Percentiles rank a stretch among this genome's conserved stretches.
phyloP scores from a whole-genome alignment of 2,797 vertebrate genomes.

The Pangasius macronema region DNA sequence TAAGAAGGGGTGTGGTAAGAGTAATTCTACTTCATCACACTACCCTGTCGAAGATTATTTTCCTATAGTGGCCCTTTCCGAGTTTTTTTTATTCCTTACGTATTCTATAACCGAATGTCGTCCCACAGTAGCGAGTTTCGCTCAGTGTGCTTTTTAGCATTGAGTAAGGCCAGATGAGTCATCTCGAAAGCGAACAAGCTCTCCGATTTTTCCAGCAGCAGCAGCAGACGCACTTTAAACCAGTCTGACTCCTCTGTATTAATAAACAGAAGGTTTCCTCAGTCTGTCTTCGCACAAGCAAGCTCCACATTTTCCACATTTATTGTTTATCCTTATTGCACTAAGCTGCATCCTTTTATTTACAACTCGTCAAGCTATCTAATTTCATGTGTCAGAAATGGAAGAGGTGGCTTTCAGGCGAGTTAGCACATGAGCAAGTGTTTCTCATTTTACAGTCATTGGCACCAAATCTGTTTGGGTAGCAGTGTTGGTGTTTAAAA shows the following conservation, averaged over 20 bases:
- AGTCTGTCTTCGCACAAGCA: conserved; percentile 22
- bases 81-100: background rate
- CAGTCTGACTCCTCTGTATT: conserved; percentile 17
- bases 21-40: background rate
- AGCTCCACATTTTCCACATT: conserved; percentile 40
- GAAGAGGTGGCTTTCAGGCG: background rate
- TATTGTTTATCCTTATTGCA: conserved; percentile 34
- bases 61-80: too few relatives aligned
- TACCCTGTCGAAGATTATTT: background rate
- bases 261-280: conserved; percentile 40
- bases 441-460: conserved; percentile 32
- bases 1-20: background rate
- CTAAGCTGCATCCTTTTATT: conserved; percentile 31
- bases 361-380: conserved; percentile 9
- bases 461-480: conserved; percentile 12
- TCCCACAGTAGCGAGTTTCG: conserved; percentile 32
- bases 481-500: conserved; percentile 19
- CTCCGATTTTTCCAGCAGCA: conserved; percentile 40
- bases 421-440: conserved; percentile 11
- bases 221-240: conserved; percentile 32
- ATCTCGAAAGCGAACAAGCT: conserved; percentile 41
- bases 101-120: background rate
- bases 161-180: conserved; percentile 45
- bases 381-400: conserved; percentile 6
- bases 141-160: conserved; percentile 1